Conservation (phyloP, 1,140 invertebrate genomes). For the Tetramorium alpestre region DNA sequence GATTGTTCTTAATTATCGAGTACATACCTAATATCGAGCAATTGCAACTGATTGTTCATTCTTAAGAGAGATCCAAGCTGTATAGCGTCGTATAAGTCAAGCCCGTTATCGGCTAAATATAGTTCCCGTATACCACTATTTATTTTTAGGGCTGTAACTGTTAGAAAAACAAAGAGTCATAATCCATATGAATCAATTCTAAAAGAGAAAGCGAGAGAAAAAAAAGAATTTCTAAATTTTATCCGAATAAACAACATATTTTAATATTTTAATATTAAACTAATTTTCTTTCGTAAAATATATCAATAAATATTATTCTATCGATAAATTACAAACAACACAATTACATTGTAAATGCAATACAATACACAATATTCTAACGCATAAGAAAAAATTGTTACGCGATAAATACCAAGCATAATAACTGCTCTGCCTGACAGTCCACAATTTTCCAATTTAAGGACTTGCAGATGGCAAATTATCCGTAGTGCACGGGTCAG, state of each 20-base stretch:
- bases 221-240: neutral
- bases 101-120: constrained; percentile 93
- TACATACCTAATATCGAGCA: constrained; percentile 90
- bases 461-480: constrained; percentile 89
- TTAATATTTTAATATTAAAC: neutral
- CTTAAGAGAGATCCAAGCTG: constrained; percentile 91
- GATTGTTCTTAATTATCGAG: constrained; percentile 30
- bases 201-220: neutral
- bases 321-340: neutral
- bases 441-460: constrained; percentile 92
- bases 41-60: constrained; percentile 90
- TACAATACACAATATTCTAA: neutral
- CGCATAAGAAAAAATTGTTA: neutral
- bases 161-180: constrained; percentile 33
- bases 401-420: constrained; percentile 87
- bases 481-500: constrained; percentile 89
- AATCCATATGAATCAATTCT: neutral
- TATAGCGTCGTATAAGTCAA: constrained; percentile 91
- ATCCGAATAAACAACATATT: neutral
- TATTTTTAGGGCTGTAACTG: constrained; percentile 92
- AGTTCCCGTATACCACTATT: constrained; percentile 93
- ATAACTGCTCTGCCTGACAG: constrained; percentile 89
- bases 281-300: constrained; percentile 27
- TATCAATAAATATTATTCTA: neutral
- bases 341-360: neutral